phyloP scores from a whole-genome alignment of 2,113 vertebrate species.

The Helogale parvula region DNA sequence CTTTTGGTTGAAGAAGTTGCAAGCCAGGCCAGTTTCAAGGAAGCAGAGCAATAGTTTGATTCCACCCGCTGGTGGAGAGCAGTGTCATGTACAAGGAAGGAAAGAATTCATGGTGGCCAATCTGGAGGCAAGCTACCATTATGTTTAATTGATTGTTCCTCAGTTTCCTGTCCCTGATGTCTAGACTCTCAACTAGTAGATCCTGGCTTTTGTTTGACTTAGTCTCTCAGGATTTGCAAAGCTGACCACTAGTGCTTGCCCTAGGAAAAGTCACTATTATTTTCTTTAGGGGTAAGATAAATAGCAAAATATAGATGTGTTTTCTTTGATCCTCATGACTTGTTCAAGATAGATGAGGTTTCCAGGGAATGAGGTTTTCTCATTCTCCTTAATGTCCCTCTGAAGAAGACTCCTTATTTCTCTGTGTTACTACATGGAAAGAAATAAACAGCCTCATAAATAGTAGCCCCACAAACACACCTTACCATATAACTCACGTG shows the following conservation, averaged over 20 bases:
- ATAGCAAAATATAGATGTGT: not conserved
- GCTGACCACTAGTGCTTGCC: not conserved
- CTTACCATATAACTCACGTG: not conserved
- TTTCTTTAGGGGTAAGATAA: not conserved
- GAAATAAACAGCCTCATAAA: constrained; percentile 16
- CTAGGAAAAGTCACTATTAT: not conserved
- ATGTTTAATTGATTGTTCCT: not conserved
- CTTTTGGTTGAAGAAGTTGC: not conserved
- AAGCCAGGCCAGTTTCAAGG: not conserved
- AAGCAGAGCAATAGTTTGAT: not conserved
- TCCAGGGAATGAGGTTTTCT: not conserved
- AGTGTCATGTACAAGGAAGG: too few relatives aligned
- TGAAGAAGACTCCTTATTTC: not conserved
- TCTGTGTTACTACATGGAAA: not conserved
- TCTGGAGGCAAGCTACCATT: not conserved
- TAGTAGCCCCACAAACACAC: not conserved
- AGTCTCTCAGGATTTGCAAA: not conserved
- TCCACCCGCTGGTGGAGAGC: not conserved
- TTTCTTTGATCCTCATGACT: not conserved
- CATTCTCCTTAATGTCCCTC: not conserved
- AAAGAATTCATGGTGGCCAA: not conserved
- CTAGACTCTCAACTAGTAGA: not conserved
- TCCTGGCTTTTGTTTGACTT: not conserved
- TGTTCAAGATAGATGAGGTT: constrained; percentile 6
- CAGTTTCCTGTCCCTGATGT: not conserved